These are phyloP conservation scores for Oxyruncus cristatus DNA, from an alignment of 2,113 vertebrate species.

Conservation along the genomic window DNA sequence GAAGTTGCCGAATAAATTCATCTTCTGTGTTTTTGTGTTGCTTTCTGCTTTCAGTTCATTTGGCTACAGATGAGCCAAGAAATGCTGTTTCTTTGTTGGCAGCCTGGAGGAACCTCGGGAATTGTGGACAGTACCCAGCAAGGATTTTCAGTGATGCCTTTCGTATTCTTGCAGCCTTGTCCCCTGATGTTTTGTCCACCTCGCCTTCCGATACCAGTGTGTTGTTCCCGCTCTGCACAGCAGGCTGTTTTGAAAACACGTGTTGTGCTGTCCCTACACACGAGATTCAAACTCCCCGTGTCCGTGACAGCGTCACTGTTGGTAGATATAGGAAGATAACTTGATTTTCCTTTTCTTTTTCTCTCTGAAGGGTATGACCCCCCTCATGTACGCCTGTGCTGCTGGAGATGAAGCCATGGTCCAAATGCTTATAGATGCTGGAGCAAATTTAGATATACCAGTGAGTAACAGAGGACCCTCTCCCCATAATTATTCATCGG, in stretches of 20 bases:
- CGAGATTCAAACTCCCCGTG: not conserved
- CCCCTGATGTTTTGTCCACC: not conserved
- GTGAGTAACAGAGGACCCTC: slow-evolving; percentile 55
- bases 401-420: slow-evolving; percentile 97
- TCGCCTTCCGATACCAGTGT: fast-evolving
- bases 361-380: slow-evolving; percentile 88
- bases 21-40: not conserved
- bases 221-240: not conserved
- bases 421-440: slow-evolving; percentile 96
- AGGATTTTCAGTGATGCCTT: not conserved
- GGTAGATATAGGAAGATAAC: not conserved
- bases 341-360: not conserved
- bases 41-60: not conserved
- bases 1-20: slow-evolving; percentile 18
- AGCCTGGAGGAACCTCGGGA: not conserved
- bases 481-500: not conserved
- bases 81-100: not conserved
- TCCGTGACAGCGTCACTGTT: not conserved
- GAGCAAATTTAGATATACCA: slow-evolving; percentile 86
- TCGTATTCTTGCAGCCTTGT: not conserved
- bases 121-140: not conserved
- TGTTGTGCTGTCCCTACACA: fast-evolving
- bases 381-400: slow-evolving; percentile 95
- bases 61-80: not conserved
- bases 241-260: fast-evolving